Conservation (phyloP, 2,797 vertebrate species). For the Characodon lateralis region DNA sequence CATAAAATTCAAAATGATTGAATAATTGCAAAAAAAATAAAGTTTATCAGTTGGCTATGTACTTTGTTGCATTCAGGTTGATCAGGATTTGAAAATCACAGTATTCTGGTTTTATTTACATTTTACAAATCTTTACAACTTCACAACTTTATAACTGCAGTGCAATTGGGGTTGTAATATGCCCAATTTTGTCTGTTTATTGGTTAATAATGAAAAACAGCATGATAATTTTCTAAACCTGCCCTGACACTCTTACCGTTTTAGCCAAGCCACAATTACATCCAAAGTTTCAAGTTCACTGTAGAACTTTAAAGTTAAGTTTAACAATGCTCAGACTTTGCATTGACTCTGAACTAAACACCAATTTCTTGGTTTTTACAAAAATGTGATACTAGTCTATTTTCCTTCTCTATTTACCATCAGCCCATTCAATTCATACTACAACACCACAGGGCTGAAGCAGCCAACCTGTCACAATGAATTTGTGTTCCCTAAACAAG, state of each 20-base stretch:
- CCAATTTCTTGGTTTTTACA: conserved; percentile 35
- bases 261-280: conserved; percentile 39
- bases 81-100: too few species aligned
- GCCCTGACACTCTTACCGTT: conserved; percentile 36
- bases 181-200: conserved; percentile 75
- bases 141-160: too few species aligned
- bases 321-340: conserved; percentile 42
- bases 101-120: too few species aligned
- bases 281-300: conserved; percentile 37
- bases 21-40: too few species aligned
- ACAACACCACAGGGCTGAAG: conserved; percentile 63
- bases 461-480: conserved; percentile 76
- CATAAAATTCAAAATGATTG: too few species aligned
- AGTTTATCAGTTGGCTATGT: too few species aligned
- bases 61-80: too few species aligned
- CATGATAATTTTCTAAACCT: conserved; percentile 49
- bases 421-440: conserved; percentile 69
- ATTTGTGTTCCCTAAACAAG: conserved; percentile 79
- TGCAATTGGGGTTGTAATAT: conserved; percentile 42
- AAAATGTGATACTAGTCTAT: conserved; percentile 37
- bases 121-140: too few species aligned
- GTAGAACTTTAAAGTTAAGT: conserved; percentile 47
- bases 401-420: conserved; percentile 63
- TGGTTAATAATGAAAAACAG: conserved; percentile 79
- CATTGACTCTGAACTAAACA: conserved; percentile 47